Conservation (phyloP, 2,888 invertebrate genomes). For the Callimorpha dominula region DNA sequence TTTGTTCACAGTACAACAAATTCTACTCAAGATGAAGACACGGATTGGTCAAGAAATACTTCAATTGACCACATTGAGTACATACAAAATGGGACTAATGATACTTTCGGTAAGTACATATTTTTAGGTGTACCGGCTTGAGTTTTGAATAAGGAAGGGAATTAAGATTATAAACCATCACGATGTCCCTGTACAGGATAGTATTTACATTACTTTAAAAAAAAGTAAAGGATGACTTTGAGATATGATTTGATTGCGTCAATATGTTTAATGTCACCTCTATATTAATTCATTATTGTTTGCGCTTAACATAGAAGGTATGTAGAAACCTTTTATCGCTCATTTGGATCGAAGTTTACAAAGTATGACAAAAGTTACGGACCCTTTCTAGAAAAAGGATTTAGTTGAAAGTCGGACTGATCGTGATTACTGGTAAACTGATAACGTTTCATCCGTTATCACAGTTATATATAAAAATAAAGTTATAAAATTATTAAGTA, state of each 20-base stretch:
- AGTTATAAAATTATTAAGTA: no score
- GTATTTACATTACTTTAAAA: no score
- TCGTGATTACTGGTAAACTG: background rate
- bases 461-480: no score
- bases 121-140: background rate
- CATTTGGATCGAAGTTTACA: background rate
- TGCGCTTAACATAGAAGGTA: background rate
- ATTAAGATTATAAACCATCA: background rate
- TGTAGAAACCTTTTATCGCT: background rate
- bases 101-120: slow-evolving; percentile 67
- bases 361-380: background rate
- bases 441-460: background rate
- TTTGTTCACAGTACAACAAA: slow-evolving; percentile 74
- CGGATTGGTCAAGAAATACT: slow-evolving; percentile 76
- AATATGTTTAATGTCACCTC: no score
- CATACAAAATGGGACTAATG: slow-evolving; percentile 68
- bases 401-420: background rate
- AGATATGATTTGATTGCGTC: no score
- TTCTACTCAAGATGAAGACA: slow-evolving; percentile 76
- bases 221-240: no score
- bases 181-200: no score
- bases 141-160: background rate
- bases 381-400: no score
- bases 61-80: slow-evolving; percentile 66
- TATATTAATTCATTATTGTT: background rate